These are phyloP conservation scores for Erethizon dorsatum DNA, from an alignment of 2,797 vertebrate genomes.

Conservation along the genomic window DNA sequence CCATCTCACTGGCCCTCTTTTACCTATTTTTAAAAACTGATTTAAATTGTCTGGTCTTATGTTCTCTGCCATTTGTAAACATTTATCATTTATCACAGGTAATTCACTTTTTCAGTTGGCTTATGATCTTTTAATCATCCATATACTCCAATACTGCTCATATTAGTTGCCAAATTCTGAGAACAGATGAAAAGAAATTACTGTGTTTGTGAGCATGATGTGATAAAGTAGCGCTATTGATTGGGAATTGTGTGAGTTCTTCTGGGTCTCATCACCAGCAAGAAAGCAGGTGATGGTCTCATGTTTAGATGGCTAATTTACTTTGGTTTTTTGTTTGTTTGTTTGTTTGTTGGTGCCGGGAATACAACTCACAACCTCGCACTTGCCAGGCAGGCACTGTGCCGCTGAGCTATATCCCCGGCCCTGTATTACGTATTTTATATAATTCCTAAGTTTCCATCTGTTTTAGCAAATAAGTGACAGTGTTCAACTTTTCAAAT, in stretches of 20 bases:
- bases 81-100: neutral
- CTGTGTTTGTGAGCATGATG: neutral
- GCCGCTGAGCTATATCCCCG: no score
- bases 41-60: neutral
- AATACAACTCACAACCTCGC: no score
- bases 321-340: neutral
- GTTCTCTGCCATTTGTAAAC: neutral
- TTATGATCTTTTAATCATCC: neutral
- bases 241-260: slow-evolving; percentile 7
- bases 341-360: no score
- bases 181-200: neutral
- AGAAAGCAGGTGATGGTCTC: neutral
- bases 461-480: slow-evolving; percentile 16
- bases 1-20: neutral
- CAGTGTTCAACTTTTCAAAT: slow-evolving; percentile 19
- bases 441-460: neutral
- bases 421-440: neutral
- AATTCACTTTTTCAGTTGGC: neutral
- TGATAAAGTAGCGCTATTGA: neutral
- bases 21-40: slow-evolving; percentile 33
- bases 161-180: neutral
- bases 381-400: no score
- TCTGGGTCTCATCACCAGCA: neutral
- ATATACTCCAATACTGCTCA: neutral
- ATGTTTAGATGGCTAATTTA: neutral